These are phyloP conservation scores for Valencia hispanica DNA, from an alignment of 2,797 vertebrate species.

Conservation along the genomic window DNA sequence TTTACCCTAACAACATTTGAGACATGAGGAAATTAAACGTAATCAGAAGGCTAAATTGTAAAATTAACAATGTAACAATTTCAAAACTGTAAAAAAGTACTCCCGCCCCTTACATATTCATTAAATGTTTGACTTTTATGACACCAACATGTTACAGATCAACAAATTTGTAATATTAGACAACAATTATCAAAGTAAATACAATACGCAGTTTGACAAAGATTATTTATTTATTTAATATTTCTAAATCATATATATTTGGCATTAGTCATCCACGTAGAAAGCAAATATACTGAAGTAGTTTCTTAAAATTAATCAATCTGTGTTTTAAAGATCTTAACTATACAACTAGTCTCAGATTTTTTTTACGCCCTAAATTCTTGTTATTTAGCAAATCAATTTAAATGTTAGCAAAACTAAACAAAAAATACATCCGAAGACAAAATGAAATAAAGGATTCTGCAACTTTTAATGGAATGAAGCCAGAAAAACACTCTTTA, in stretches of 20 bases:
- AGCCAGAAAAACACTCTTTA: neutral
- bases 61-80: neutral
- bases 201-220: neutral
- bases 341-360: neutral
- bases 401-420: neutral
- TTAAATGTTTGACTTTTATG: neutral
- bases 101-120: neutral
- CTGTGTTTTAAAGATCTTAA: neutral
- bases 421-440: neutral
- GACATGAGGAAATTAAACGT: conserved; percentile 23
- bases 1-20: conserved; percentile 35
- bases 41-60: conserved; percentile 7
- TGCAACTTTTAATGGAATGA: neutral
- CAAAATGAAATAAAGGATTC: neutral
- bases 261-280: neutral
- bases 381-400: neutral
- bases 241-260: neutral
- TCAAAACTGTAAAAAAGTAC: neutral
- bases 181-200: neutral
- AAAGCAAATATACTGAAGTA: neutral
- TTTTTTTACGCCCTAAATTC: neutral
- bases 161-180: neutral
- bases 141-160: neutral
- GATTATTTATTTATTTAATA: neutral
- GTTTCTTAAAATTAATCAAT: neutral